Conservation (phyloP, 2,888 invertebrate species). For the Alloscopus bannaensis region DNA sequence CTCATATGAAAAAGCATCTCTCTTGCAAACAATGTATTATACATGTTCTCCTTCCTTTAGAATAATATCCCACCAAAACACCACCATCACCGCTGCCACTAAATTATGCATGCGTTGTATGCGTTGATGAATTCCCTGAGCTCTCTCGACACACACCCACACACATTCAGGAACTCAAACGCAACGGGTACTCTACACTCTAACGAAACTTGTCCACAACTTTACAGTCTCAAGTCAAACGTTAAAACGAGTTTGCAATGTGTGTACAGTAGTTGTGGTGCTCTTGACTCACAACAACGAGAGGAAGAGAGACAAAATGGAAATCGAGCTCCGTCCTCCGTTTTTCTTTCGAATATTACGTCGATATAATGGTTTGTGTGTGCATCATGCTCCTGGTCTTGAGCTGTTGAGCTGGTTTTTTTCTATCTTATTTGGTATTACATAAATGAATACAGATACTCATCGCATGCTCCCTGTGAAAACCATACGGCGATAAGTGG, state of each 20-base stretch:
- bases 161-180: conserved; percentile 2
- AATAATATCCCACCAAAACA: background rate
- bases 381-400: background rate
- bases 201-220: conserved; percentile 8
- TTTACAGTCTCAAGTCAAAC: conserved; percentile 4
- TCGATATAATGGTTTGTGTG: too few species aligned
- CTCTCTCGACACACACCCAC: conserved; percentile 33
- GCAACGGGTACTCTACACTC: conserved; percentile 14
- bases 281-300: background rate
- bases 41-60: too few species aligned
- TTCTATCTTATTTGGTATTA: too few species aligned
- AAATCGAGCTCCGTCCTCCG: background rate
- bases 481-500: too few species aligned
- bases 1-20: too few species aligned
- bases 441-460: too few species aligned
- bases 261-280: too few species aligned
- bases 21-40: too few species aligned
- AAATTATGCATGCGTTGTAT: conserved; percentile 64
- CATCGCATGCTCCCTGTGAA: too few species aligned
- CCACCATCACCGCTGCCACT: conserved; percentile 36
- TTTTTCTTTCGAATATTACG: background rate
- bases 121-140: conserved; percentile 65
- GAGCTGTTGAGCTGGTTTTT: background rate
- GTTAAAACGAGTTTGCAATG: background rate
- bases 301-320: background rate